phyloP scores from a whole-genome alignment of 2,113 vertebrate species.

The Potamarius usumacintae region DNA sequence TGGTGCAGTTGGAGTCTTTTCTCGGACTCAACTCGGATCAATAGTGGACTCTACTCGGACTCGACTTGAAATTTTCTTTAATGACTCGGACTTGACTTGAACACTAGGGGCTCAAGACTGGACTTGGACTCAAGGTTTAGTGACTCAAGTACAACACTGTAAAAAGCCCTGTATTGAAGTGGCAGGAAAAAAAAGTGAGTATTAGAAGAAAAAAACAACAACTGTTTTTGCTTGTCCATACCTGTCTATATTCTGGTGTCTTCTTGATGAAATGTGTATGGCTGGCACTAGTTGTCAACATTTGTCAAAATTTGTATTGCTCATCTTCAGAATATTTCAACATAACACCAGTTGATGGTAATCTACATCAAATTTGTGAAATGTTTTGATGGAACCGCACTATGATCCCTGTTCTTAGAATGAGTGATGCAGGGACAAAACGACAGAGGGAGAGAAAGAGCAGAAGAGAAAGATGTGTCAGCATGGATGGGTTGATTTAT shows the following conservation, averaged over 20 bases:
- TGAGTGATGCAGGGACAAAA: background rate
- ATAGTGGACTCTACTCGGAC: no score
- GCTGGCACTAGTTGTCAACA: background rate
- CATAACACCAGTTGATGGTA: background rate
- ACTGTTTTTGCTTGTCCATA: background rate
- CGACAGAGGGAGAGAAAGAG: conserved; percentile 35
- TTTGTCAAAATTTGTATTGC: background rate
- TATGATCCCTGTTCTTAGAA: background rate
- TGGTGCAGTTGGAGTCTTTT: no score
- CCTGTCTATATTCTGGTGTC: background rate
- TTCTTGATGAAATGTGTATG: background rate
- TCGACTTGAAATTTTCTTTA: no score
- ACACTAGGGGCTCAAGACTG: no score
- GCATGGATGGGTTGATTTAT: conserved; percentile 72
- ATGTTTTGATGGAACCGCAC: background rate
- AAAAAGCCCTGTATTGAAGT: background rate
- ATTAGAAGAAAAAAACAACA: background rate
- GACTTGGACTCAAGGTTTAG: no score
- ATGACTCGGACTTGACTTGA: no score
- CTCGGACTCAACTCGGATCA: no score
- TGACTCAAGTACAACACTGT: no score
- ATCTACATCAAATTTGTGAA: background rate
- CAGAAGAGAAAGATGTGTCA: conserved; percentile 63
- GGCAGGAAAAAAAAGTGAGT: background rate
- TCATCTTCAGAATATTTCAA: background rate